Evolutionary conservation across 2,888 invertebrate genomes (phyloP).

Genomic region (Barypeithes pellucidus): DNA sequence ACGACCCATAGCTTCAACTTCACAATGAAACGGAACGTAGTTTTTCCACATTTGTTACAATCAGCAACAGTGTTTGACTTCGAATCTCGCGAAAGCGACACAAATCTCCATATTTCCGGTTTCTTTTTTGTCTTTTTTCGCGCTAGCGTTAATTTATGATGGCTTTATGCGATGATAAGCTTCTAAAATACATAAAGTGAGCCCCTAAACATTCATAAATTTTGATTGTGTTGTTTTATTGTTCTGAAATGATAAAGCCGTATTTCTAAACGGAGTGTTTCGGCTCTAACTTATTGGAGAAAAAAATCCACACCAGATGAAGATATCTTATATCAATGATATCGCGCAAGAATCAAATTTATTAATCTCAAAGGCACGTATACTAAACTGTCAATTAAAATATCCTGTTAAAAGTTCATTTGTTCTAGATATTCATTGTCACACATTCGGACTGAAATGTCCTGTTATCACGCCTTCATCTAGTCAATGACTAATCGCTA

Average conservation of each 20-base stretch:
- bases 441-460: too few species aligned
- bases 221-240: conserved; percentile 36
- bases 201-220: conserved; percentile 41
- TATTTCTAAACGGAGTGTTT: not conserved
- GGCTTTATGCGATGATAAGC: conserved; percentile 39
- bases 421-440: too few species aligned
- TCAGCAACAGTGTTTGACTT: conserved; percentile 45
- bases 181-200: conserved; percentile 35
- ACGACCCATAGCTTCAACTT: conserved; percentile 16
- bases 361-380: too few species aligned
- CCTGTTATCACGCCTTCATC: too few species aligned
- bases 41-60: conserved; percentile 45
- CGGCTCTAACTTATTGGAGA: not conserved
- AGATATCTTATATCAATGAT: too few species aligned
- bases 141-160: conserved; percentile 27
- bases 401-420: too few species aligned
- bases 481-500: too few species aligned
- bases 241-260: not conserved
- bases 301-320: too few species aligned
- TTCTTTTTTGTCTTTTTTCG: conserved; percentile 36
- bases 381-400: too few species aligned
- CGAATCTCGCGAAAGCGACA: conserved; percentile 35
- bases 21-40: conserved; percentile 19
- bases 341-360: too few species aligned
- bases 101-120: conserved; percentile 46